Evolutionary conservation across 2,113 vertebrate genomes (phyloP).

Genomic region (Zosterops borbonicus): DNA sequence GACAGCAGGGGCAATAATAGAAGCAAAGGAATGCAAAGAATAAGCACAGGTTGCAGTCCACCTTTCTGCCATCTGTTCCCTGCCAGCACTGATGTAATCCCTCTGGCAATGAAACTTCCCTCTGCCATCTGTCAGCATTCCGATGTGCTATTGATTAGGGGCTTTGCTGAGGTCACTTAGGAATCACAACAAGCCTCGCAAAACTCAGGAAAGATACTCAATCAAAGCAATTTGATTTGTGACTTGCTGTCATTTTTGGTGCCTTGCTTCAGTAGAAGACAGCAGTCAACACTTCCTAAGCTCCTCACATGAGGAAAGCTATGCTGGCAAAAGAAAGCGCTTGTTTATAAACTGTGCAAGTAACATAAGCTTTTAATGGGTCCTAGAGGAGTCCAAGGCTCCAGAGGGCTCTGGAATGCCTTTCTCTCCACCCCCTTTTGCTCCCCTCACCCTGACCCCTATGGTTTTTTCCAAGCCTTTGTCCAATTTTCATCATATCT

Average conservation of each 20-base stretch:
- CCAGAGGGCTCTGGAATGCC: constrained; percentile 55
- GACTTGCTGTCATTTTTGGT: constrained; percentile 12
- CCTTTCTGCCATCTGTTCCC: background rate
- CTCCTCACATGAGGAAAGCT: background rate
- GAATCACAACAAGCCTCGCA: constrained; percentile 15
- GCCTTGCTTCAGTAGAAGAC: constrained; percentile 9
- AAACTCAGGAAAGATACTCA: background rate
- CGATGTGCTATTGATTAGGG: background rate
- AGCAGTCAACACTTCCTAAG: constrained; percentile 16
- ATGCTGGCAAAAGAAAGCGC: background rate
- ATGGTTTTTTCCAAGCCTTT: constrained; percentile 20
- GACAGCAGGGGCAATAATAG: background rate
- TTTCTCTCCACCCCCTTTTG: background rate
- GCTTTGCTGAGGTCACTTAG: background rate
- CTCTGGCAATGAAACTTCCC: background rate
- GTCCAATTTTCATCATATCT: constrained; percentile 53
- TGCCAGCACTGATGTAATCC: constrained; percentile 10
- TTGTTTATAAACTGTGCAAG: constrained; percentile 36
- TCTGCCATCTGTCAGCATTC: background rate
- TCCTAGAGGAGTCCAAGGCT: constrained; percentile 56
- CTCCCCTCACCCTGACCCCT: constrained; percentile 33
- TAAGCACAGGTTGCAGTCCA: background rate
- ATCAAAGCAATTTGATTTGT: constrained; percentile 44
- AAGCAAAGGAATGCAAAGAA: background rate
- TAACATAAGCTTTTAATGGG: constrained; percentile 62